Base-by-base conservation (phyloP, 2,113 vertebrate genomes). In the Sinocyclocheilus grahami region DNA sequence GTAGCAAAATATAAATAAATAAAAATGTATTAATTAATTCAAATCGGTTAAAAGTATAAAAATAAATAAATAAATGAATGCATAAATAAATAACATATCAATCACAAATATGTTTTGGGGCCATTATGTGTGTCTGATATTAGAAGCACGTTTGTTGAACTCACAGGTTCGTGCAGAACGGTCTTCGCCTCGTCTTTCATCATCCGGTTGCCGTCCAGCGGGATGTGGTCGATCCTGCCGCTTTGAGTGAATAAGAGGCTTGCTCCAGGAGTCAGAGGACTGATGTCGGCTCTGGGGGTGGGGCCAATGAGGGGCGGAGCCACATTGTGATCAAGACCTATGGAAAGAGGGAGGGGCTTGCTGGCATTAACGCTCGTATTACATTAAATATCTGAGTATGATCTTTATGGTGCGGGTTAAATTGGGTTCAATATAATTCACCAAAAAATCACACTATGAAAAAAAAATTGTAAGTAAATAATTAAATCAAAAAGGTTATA, bases 201-300 rank as follows among this genome's bases (percentile, higher is more conserved):
- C 91, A 98, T 96, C 33, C 6, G 93, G 87, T 90, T 93, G 60
- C 96, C 95, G 0, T 97, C 95, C 84, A 99, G 86, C 0, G 96
- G 97, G 3, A 99, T 88, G 5, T 93, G 94, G n/a, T 98, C 97
- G 13, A 99, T 97, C 91, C 95, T 97, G 53, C 97, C 97, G 69
- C 96, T 97, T 90, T 98, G 97, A 58, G 97, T 96, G 85, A 98
- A 97, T 33, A 99, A 95, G 83, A 99, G 92, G 89, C 97, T 94
- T 0, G 96, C 95, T 88, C 97, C 97, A 0, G 95, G 93, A 0
- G 96, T 91, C 60, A 96, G 88, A 22, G 97, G 97, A 71, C 93
- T 89, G 0, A 97, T 92, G 1, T 96, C 95, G 0, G 97, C 95
- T 55, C 95, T 94, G 22, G 96, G 93, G 0, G 94, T 93, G 22